Evolutionary conservation across 2,888 invertebrate genomes (phyloP), one percentile per base, ranked within the genome.

Genomic region (Theodoxus fluviatilis): DNA sequence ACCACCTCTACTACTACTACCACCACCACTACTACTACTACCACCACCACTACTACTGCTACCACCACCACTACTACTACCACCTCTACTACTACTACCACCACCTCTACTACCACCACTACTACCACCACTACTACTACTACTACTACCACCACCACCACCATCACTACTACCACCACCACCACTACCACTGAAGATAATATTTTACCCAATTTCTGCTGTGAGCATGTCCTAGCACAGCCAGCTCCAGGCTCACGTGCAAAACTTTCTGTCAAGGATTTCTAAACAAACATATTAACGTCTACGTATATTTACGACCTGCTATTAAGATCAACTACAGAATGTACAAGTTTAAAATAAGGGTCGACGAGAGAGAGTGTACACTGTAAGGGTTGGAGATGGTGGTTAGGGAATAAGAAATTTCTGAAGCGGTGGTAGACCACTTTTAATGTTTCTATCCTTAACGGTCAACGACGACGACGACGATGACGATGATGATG

Each of bases 391-490:
- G n/a, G n/a, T n/a, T n/a, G n/a, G n/a, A n/a, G n/a, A n/a, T n/a
- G n/a, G n/a, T n/a, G n/a, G n/a, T n/a, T n/a, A n/a, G n/a, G n/a
- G n/a, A n/a, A n/a, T n/a, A n/a, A n/a, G n/a, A n/a, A n/a, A n/a
- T n/a, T n/a, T n/a, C n/a, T n/a, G n/a, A n/a, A n/a, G n/a, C n/a
- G n/a, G n/a, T n/a, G n/a, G n/a, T n/a, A n/a, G n/a, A n/a, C n/a
- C n/a, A n/a, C n/a, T n/a, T n/a, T n/a, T 4, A 55, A 22, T 55
- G 3, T 31, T n/a, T n/a, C 61, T 65, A n/a, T n/a, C 47, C 78
- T 85, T 55, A 86, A 76, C 6, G 85, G 64, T 79, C 76, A 70
- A 85, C 87, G 9, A 86, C 79, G n/a, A 80, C 75, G 43, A 86
- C 80, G 25, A 87, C 74, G 37, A 86, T 76, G 4, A 76, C 75